Percentiles rank a stretch among this genome's conserved stretches.
Conservation (phyloP, 2,113 vertebrate species). For the Procavia capensis region DNA sequence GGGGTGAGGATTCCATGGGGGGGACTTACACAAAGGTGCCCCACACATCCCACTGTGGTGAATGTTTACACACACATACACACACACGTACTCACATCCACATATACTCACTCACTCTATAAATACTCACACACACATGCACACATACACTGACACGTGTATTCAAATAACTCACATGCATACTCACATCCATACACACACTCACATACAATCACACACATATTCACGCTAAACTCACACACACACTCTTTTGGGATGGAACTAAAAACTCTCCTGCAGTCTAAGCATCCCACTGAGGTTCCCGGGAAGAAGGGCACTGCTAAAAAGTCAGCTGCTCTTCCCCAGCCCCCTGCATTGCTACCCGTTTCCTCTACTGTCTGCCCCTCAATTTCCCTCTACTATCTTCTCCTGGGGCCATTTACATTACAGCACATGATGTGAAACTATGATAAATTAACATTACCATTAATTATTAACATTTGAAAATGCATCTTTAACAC, state of each 20-base stretch:
- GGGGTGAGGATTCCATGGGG: neutral
- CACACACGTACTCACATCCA: no score
- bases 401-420: neutral
- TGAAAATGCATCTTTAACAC: neutral
- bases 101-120: no score
- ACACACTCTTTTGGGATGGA: no score
- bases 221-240: neutral
- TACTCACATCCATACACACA: neutral
- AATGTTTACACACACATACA: neutral
- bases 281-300: neutral
- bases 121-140: neutral
- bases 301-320: neutral
- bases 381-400: neutral
- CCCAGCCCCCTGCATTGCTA: no score
- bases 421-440: neutral
- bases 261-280: neutral
- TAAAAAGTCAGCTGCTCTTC: neutral
- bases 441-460: constrained; percentile 27
- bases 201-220: neutral
- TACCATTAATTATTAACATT: constrained; percentile 45
- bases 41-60: no score
- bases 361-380: neutral
- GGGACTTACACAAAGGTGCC: neutral
- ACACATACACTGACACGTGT: neutral
- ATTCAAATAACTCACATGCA: neutral